Percentiles rank a stretch among this genome's conserved stretches.
Conservation (phyloP, 2,797 vertebrate species). For the Pipistrellus kuhlii region DNA sequence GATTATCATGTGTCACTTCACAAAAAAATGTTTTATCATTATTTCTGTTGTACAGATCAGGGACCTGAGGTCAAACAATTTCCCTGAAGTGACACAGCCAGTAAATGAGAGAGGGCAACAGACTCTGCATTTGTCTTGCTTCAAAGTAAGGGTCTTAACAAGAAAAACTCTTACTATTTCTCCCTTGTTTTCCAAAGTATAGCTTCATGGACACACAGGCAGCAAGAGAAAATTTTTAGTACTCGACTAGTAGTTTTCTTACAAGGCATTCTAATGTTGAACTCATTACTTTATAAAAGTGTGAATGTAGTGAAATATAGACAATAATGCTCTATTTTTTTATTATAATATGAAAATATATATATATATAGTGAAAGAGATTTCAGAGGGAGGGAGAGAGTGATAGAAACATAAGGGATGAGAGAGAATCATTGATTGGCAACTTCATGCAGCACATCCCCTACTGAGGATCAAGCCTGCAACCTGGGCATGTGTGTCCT, state of each 20-base stretch:
- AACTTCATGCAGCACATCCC: no score
- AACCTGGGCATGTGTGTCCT: no score
- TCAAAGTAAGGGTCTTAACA: neutral
- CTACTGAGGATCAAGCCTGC: no score
- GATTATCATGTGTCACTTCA: neutral
- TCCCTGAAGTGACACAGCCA: neutral
- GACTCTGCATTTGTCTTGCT: neutral
- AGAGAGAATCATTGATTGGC: no score
- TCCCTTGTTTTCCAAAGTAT: neutral
- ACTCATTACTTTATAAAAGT: neutral
- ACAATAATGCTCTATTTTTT: neutral
- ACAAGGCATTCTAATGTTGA: neutral
- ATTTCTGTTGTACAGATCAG: neutral
- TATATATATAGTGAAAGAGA: no score
- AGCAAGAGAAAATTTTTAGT: neutral
- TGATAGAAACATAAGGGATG: no score
- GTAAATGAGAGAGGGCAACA: neutral
- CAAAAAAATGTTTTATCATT: neutral
- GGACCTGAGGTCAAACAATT: neutral
- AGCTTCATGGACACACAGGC: neutral
- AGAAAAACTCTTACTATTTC: neutral
- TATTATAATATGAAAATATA: neutral
- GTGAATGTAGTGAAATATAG: neutral
- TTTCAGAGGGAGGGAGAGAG: no score
- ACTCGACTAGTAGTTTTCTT: neutral